These are phyloP conservation scores for Zele albiditarsus DNA, from an alignment of 2,888 invertebrate species.

Conservation along the genomic window DNA sequence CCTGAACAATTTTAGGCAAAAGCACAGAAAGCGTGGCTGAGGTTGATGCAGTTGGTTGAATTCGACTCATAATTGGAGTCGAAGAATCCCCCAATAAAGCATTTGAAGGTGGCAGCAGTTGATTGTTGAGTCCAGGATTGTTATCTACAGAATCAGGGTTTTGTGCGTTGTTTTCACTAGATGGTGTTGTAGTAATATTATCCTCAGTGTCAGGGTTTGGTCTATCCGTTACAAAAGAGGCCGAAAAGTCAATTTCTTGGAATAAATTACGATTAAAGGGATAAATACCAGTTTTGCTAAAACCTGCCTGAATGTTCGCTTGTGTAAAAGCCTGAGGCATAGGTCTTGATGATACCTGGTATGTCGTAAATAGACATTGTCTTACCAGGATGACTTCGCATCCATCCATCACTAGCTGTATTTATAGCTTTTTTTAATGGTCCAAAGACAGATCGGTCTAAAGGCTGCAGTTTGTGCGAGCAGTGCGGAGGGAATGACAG, in stretches of 20 bases:
- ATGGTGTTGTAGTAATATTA: too few species aligned
- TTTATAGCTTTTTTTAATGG: constrained; percentile 61
- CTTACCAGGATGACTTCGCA: constrained; percentile 52
- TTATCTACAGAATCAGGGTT: too few species aligned
- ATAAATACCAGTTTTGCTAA: constrained; percentile 50
- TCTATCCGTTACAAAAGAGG: background rate
- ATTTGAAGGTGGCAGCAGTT: too few species aligned
- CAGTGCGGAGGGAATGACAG: constrained; percentile 63
- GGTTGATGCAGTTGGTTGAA: too few species aligned
- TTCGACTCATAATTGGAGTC: too few species aligned
- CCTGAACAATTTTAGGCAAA: too few species aligned
- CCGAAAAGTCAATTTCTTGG: constrained; percentile 50
- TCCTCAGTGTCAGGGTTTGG: background rate
- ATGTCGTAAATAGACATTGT: constrained; percentile 61
- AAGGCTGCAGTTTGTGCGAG: constrained; percentile 63
- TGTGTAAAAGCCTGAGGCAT: constrained; percentile 44
- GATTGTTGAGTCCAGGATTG: too few species aligned
- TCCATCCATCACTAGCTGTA: constrained; percentile 54
- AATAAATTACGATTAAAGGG: constrained; percentile 54
- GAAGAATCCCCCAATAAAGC: too few species aligned
- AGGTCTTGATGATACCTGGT: constrained; percentile 48
- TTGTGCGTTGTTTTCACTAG: too few species aligned
- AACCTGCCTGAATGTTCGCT: constrained; percentile 56
- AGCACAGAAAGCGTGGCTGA: too few species aligned
- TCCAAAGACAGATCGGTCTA: constrained; percentile 60